phyloP scores from a whole-genome alignment of 2,888 invertebrate species.

The Drosophila quinaria region DNA sequence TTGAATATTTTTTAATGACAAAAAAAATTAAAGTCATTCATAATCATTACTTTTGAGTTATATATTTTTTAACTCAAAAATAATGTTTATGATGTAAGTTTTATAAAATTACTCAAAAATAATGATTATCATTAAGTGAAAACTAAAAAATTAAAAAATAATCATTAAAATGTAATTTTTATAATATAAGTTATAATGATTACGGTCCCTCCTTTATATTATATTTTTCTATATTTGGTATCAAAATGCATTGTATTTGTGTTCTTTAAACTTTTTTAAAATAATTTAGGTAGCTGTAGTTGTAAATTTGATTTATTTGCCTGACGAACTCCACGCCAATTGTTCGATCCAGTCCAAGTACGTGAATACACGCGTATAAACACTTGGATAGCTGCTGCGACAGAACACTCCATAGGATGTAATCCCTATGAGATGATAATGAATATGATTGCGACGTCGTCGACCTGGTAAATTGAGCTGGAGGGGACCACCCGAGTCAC shows the following conservation, averaged over 20 bases:
- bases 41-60: too few relatives aligned
- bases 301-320: background rate
- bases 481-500: constrained; percentile 85
- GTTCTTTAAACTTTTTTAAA: background rate
- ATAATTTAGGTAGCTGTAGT: background rate
- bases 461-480: constrained; percentile 80
- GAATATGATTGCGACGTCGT: constrained; percentile 54
- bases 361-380: constrained; percentile 81
- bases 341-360: constrained; percentile 84
- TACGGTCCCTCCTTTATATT: too few relatives aligned
- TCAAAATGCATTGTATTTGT: constrained; percentile 4
- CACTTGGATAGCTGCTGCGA: constrained; percentile 81
- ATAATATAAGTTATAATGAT: too few relatives aligned
- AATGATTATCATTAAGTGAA: too few relatives aligned
- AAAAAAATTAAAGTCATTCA: too few relatives aligned
- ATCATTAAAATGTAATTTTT: too few relatives aligned
- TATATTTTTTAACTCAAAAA: too few relatives aligned
- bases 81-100: too few relatives aligned
- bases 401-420: constrained; percentile 84
- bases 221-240: constrained; percentile 14
- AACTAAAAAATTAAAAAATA: too few relatives aligned
- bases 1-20: too few relatives aligned
- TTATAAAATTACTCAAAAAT: too few relatives aligned
- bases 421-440: constrained; percentile 83
- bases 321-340: constrained; percentile 67